Evolutionary conservation across 2,113 vertebrate genomes (phyloP), one percentile per base, ranked within the genome.

Genomic region (Odontesthes bonariensis): DNA sequence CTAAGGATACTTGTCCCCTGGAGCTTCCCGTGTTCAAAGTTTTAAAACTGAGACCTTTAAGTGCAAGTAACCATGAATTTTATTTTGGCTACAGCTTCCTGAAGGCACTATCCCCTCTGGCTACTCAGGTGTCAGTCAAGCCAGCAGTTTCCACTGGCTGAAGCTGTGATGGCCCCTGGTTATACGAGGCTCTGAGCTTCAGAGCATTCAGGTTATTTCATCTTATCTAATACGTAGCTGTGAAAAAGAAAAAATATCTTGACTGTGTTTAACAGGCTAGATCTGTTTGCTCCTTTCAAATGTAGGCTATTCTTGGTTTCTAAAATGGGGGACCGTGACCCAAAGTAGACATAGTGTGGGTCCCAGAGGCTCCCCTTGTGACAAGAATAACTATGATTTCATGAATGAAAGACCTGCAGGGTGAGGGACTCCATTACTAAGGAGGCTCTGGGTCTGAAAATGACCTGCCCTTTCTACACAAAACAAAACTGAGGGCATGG

Each of bases 81-180:
- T 89, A 90, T 92, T 91, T 93, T 89, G 88, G 88, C 87, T 44
- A 53, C n/a, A 60, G 75, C 84, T 83, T 88, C 79, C 79, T 84
- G 72, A 82, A 78, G 82, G 85, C 70, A 54, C 84, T 75, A 53
- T 82, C 86, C 68, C 79, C 82, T 68, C 79, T 67, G 80, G 75
- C 77, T 83, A 73, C 92, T 94, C 93, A 83, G 54, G 79, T 94
- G 89, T 88, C 92, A 90, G 91, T 83, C 74, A 81, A 86, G 85
- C 89, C 77, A 91, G 88, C 83, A 90, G 57, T 93, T 93, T 93
- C 89, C 89, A 91, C 54, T 90, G 76, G 69, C 80, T 19, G 22
- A 31, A 53, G 71, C 73, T 78, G 62, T 64, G 22, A 82, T 59
- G 81, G 69, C 60, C 40, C 33, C 71, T 46, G 58, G 79, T 83